Base-by-base conservation (phyloP, 2,113 vertebrate genomes). In the Cheilinus undulatus region DNA sequence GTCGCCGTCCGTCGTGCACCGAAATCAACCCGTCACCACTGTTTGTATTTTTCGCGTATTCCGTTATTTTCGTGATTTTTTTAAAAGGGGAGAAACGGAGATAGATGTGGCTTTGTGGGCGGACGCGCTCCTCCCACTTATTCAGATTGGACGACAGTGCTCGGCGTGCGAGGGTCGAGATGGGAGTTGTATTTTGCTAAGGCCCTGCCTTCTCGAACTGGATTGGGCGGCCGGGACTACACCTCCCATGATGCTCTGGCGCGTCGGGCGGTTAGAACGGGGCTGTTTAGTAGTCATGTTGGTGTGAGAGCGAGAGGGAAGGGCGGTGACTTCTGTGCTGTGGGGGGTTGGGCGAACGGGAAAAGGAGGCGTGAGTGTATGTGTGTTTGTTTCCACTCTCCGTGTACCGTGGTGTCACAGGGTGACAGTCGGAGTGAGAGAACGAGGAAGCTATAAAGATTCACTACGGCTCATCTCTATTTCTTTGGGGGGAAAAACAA, bases 171-270 rank as follows among this genome's bases (percentile, higher is more conserved):
- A 90, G 78, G 82, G 91, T 90, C 68, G 72, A 85, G 76, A 90
- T 94, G 94, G 94, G 92, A 92, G 88, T 91, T 94, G 94, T 95
- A 95, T 93, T 94, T 87, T 92, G 75, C 28, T 30, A 65, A 88
- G 45, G 86, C 84, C 86, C 88, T 80, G 74, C 77, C 84, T 80
- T 87, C 81, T 68, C 38, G 22, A 59, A 23, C 46, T 15, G 5
- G 28, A 75, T 77, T 78, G 65, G 66, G 80, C 2, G 0, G 0
- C 1, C 0, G 5, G 56, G 67, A 95, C 93, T 92, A 88, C 91
- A 80, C 12, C 4, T 90, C 92, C 94, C 92, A 82, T 70, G 26
- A 64, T 86, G 79, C 89, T n/a, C 2, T 45, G 49, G 14, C 0
- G 10, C 3, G 1, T 46, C 20, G 8, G 40, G 12, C 7, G 19